These are phyloP conservation scores for Samia ricini DNA, from an alignment of 1,140 invertebrate genomes.

Conservation along the genomic window DNA sequence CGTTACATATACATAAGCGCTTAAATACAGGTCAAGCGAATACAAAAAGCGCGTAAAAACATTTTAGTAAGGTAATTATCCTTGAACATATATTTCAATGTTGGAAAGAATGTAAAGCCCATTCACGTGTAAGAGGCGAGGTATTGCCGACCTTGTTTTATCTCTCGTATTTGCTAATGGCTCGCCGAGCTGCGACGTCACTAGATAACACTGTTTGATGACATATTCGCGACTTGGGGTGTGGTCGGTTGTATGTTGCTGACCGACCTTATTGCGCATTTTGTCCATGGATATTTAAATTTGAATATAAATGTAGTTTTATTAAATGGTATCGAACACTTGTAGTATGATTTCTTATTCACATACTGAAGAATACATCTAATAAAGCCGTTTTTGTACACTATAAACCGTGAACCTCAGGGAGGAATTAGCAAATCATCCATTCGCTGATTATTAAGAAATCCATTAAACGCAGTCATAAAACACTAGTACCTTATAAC, in stretches of 20 bases:
- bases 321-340: background rate
- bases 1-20: too few species aligned
- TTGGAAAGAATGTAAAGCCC: background rate
- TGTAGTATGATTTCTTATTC: too few species aligned
- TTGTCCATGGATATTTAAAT: background rate
- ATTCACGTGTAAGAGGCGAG: slow-evolving; percentile 1
- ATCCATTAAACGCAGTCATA: too few species aligned
- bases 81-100: background rate
- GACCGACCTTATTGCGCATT: background rate
- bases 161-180: slow-evolving; percentile 17
- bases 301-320: background rate
- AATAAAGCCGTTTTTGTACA: background rate
- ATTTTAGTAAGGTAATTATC: background rate
- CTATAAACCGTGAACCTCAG: too few species aligned
- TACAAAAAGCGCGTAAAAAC: too few species aligned
- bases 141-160: slow-evolving; percentile 20
- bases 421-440: too few species aligned
- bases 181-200: slow-evolving; percentile 6
- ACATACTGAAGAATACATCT: background rate
- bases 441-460: too few species aligned
- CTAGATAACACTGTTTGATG: slow-evolving; percentile 11
- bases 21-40: too few species aligned
- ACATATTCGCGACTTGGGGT: slow-evolving; percentile 1
- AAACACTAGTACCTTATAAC: too few species aligned
- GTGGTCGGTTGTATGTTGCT: background rate